Conservation (phyloP, 2,797 vertebrate genomes). For the Nothura maculosa region DNA sequence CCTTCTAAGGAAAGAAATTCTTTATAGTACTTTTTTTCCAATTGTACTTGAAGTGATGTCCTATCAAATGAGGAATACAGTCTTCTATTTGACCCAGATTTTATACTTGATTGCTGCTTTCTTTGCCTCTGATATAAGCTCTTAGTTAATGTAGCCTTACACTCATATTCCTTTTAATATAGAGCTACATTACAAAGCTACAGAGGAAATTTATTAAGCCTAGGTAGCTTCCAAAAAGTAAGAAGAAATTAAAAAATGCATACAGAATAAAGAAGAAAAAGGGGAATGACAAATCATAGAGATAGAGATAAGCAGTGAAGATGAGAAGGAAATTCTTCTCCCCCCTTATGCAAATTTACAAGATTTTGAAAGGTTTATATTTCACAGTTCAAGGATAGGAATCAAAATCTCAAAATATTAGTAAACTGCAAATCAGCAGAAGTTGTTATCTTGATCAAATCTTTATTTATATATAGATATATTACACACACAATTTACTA, state of each 20-base stretch:
- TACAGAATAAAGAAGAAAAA: background rate
- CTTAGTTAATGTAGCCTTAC: background rate
- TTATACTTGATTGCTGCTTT: slow-evolving; percentile 20
- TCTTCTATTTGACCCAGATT: background rate
- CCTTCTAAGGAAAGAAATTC: background rate
- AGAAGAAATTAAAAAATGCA: slow-evolving; percentile 25
- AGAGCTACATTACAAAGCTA: background rate
- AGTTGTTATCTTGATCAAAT: background rate
- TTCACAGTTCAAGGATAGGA: background rate
- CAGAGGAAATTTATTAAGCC: background rate
- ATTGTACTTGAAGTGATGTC: accelerated
- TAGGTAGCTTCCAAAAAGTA: background rate
- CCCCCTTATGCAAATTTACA: slow-evolving; percentile 12
- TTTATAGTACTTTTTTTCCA: background rate
- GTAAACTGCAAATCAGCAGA: background rate
- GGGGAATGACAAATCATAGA: background rate
- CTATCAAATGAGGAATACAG: background rate
- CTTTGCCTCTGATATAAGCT: slow-evolving; percentile 4
- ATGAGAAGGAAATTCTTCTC: slow-evolving; percentile 9
- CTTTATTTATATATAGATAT: background rate
- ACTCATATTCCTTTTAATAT: slow-evolving; percentile 17
- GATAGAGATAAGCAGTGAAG: slow-evolving; percentile 21
- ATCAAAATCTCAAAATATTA: background rate
- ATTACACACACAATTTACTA: background rate
- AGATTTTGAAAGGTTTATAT: background rate